Evolutionary conservation across 2,888 invertebrate genomes (phyloP).

Genomic region (Dicyrtomina minuta): DNA sequence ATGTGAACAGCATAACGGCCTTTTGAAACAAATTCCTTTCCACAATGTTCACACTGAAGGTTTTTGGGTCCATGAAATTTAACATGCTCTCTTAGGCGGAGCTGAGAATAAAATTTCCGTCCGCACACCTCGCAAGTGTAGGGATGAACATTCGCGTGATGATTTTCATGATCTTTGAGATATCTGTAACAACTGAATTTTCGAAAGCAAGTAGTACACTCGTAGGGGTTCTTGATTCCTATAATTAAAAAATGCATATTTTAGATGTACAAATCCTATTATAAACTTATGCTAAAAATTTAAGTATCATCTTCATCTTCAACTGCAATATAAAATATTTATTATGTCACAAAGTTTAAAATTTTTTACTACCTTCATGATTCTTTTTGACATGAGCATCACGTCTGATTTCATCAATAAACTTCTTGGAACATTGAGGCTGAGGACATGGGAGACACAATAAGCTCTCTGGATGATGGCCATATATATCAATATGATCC

Average conservation of each 20-base stretch:
- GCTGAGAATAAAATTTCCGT: background rate
- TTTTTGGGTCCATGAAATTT: slow-evolving; percentile 1
- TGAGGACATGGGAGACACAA: slow-evolving; percentile 2
- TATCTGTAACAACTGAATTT: background rate
- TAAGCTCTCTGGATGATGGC: no score
- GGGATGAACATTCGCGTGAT: background rate
- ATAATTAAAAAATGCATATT: background rate
- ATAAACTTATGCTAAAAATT: no score
- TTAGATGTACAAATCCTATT: no score
- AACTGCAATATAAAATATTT: no score
- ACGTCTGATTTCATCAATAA: slow-evolving; percentile 4
- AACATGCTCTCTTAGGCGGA: background rate
- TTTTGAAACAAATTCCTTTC: background rate
- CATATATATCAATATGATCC: no score
- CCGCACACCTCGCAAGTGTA: slow-evolving; percentile 2
- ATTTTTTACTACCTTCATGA: background rate
- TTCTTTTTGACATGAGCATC: slow-evolving; percentile 3
- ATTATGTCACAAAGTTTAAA: background rate
- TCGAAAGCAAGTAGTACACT: background rate
- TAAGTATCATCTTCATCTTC: no score
- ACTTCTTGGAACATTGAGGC: background rate
- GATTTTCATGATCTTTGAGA: slow-evolving; percentile 8
- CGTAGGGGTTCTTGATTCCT: background rate
- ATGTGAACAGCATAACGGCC: slow-evolving; percentile 1
- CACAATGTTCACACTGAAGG: slow-evolving; percentile 11